Evolutionary conservation across 2,888 invertebrate genomes (phyloP), one percentile per base, ranked within the genome.

Genomic region (Diaphora mendica): DNA sequence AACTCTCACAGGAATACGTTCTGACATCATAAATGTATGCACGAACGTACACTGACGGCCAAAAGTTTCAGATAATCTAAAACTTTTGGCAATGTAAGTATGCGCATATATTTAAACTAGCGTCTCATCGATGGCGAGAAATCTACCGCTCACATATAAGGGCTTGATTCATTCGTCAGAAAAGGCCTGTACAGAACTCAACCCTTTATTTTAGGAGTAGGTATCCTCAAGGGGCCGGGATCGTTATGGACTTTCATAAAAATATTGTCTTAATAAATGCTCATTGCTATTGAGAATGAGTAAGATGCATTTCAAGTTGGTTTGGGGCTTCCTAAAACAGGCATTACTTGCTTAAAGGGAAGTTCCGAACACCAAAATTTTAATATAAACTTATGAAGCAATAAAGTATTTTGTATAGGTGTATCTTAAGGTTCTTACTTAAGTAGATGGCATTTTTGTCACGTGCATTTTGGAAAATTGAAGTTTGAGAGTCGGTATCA

Each of bases 31-130:
- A 65, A 55, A 71, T 71, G 66, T 71, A 71, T 71, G 71, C 68
- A 72, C 67, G 64, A 64, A 72, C 35, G 72, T 68, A 68, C 44
- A 68, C n/a, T 68, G 30, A 13, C 48, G 62, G 68, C 42, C 55
- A 68, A 72, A 72, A 72, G 64, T 72, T 72, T 72, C 35, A 35
- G 72, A 39, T 68, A n/a, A 51, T 51, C 67, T 72, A 64, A 33
- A 72, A 72, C 64, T 72, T 72, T 68, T 68, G 68, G 64, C 39
- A 44, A 30, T 67, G n/a, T 67, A 72, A 72, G 67, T 72, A 67
- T 72, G 67, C 67, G 62, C 67, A 68, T 72, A 72, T 51, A 35
- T 72, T 72, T 35, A 64, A n/a, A 48, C 48, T n/a, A 26, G n/a
- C 35, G 59, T 67, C 59, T 59, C 30, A 66, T 42, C 9, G 48